phyloP scores from a whole-genome alignment of 2,113 vertebrate genomes.

The Urocynchramus pylzowi region DNA sequence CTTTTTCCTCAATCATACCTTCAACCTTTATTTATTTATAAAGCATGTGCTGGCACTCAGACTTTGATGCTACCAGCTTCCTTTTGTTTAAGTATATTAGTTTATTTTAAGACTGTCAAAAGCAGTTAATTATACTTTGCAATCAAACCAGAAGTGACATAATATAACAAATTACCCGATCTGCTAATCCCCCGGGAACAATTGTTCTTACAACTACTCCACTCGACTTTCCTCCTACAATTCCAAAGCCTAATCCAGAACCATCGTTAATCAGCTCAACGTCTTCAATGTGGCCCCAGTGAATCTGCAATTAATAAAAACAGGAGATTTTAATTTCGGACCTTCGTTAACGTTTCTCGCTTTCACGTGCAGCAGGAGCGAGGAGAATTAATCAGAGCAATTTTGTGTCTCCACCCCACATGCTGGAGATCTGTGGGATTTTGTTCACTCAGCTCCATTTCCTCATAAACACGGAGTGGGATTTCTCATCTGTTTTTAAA shows the following conservation, averaged over 20 bases:
- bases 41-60: not conserved
- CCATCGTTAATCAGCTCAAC: conserved; percentile 93
- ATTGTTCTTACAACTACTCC: conserved; percentile 94
- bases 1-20: conserved; percentile 14
- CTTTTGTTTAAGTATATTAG: conserved; percentile 34
- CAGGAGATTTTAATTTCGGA: conserved; percentile 8
- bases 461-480: not conserved
- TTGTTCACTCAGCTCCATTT: conserved; percentile 1
- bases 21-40: not conserved
- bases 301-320: conserved; percentile 73
- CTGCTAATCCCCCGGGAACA: conserved; percentile 86
- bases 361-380: not conserved
- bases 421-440: not conserved
- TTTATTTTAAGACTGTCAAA: conserved; percentile 55
- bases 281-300: conserved; percentile 88
- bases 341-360: not conserved
- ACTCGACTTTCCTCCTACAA: conserved; percentile 88
- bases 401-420: not conserved
- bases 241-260: conserved; percentile 94
- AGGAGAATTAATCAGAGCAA: not conserved
- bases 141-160: conserved; percentile 44
- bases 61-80: conserved; percentile 44
- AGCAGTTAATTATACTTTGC: conserved; percentile 24
- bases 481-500: conserved; percentile 46
- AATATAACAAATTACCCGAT: conserved; percentile 79